Percentiles rank a stretch among this genome's conserved stretches.
Evolutionary conservation across 2,888 invertebrate species (phyloP).

Genomic region (Euphydryas editha): DNA sequence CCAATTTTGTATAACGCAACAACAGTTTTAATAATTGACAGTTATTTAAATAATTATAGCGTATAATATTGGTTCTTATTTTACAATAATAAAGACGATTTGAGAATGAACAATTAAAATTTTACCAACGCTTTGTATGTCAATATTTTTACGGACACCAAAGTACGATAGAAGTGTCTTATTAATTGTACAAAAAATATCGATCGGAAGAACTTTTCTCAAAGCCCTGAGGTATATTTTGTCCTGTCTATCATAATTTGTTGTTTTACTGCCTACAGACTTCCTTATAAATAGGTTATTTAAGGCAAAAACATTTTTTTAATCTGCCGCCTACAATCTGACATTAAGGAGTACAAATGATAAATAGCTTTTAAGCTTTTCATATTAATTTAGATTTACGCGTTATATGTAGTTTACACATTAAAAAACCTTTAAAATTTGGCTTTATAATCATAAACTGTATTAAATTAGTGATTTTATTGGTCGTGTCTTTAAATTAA

Average conservation of each 20-base stretch:
- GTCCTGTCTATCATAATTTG: no score
- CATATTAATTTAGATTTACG: no score
- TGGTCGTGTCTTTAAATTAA: neutral
- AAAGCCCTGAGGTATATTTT: neutral
- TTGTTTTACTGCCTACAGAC: neutral
- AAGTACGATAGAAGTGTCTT: conserved; percentile 30
- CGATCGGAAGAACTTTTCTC: neutral
- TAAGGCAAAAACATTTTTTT: neutral
- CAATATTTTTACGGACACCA: conserved; percentile 18
- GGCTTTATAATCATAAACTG: neutral
- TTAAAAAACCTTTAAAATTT: neutral
- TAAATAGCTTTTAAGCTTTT: no score
- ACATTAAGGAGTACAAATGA: no score
- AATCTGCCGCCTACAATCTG: no score
- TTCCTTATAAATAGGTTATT: neutral
- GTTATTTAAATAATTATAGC: neutral
- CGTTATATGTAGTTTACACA: no score
- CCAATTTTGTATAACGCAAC: neutral
- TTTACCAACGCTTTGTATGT: neutral
- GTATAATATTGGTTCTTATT: neutral
- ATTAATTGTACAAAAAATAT: conserved; percentile 16
- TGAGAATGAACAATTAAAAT: neutral
- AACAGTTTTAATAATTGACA: conserved; percentile 8
- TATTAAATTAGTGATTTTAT: conserved; percentile 4
- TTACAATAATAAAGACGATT: neutral